Percentiles rank a stretch among this genome's conserved stretches.
Conservation (phyloP, 2,797 vertebrate genomes). For the Nannoperca australis region DNA sequence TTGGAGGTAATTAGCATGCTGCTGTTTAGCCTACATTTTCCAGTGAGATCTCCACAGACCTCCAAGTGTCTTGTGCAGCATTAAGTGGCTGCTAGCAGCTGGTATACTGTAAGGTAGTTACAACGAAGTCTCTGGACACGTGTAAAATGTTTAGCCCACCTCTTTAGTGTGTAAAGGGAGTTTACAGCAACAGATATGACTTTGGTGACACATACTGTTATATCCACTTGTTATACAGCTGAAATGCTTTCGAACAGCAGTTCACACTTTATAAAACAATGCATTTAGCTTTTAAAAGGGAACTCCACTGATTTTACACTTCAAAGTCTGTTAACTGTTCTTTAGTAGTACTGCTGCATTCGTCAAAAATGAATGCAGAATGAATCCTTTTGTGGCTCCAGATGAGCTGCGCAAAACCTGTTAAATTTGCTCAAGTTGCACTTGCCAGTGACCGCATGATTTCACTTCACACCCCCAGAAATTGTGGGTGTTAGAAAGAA, state of each 20-base stretch:
- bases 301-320: not conserved
- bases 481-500: not conserved
- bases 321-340: not conserved
- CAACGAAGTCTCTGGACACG: not conserved
- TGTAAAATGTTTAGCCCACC: not conserved
- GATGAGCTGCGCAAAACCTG: not conserved
- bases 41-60: not conserved
- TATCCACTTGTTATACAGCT: not conserved
- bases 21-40: not conserved
- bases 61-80: not conserved
- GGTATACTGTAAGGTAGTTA: not conserved
- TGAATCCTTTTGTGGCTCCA: not conserved
- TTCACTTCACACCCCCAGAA: no score
- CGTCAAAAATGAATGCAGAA: no score
- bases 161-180: not conserved
- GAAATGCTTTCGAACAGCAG: not conserved
- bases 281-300: not conserved
- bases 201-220: not conserved
- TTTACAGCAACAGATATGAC: not conserved
- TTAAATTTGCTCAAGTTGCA: not conserved
- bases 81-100: not conserved
- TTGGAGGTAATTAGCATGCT: not conserved
- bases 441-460: not conserved
- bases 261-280: not conserved
- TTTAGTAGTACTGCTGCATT: not conserved